A percentile compares a stretch with the other conserved stretches of the same genome.
Conservation (phyloP, 2,888 invertebrate genomes). For the Perizoma affinitatum region DNA sequence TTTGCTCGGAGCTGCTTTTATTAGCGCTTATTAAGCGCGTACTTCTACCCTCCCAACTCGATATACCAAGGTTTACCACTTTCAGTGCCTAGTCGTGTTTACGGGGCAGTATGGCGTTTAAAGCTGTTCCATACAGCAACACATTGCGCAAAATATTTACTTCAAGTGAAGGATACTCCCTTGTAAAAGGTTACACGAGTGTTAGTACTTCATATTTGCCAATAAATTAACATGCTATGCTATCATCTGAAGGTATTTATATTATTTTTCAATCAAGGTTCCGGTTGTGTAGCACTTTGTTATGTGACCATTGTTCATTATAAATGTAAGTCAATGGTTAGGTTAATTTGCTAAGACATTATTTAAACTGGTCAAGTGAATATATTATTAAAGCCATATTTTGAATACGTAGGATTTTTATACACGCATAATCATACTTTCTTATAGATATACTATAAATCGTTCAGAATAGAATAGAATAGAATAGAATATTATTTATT, state of each 20-base stretch:
- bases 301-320: slow-evolving; percentile 6
- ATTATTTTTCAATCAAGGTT: slow-evolving; percentile 20
- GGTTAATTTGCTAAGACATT: too few species aligned
- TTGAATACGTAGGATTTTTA: too few species aligned
- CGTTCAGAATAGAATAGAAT: too few species aligned
- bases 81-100: slow-evolving; percentile 63
- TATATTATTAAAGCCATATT: too few species aligned
- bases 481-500: too few species aligned
- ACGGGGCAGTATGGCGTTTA: slow-evolving; percentile 44
- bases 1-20: slow-evolving; percentile 55
- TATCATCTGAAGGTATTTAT: slow-evolving; percentile 18
- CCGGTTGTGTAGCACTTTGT: slow-evolving; percentile 17
- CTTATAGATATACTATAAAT: too few species aligned
- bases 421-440: too few species aligned
- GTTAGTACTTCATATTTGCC: slow-evolving; percentile 1
- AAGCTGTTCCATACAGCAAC: slow-evolving; percentile 50
- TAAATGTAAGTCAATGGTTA: not conserved
- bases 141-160: slow-evolving; percentile 31
- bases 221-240: slow-evolving; percentile 10
- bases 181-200: slow-evolving; percentile 12
- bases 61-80: slow-evolving; percentile 81
- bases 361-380: too few species aligned
- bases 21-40: slow-evolving; percentile 61
- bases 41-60: slow-evolving; percentile 60
- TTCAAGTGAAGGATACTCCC: slow-evolving; percentile 30